Conservation (phyloP, 2,888 invertebrate species). For the Pteria penguin region DNA sequence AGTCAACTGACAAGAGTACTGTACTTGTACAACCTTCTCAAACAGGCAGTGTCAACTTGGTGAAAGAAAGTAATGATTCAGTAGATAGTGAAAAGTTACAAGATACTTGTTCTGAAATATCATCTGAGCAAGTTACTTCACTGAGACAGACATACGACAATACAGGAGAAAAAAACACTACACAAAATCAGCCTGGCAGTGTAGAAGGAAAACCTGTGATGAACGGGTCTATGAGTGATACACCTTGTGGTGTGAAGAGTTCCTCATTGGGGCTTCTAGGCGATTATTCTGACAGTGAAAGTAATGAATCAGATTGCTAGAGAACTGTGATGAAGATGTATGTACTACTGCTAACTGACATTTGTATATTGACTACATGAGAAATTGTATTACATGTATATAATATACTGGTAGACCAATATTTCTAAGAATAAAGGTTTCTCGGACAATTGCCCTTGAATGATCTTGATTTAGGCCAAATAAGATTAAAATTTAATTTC, state of each 20-base stretch:
- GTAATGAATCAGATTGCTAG: too few relatives aligned
- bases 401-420: too few relatives aligned
- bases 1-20: constrained; percentile 1
- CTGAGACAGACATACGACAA: not conserved
- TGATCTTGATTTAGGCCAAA: too few relatives aligned
- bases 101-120: not conserved
- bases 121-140: not conserved
- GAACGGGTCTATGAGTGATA: not conserved
- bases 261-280: constrained; percentile 61
- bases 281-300: constrained; percentile 62
- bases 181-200: not conserved
- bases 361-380: too few relatives aligned
- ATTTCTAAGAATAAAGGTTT: too few relatives aligned
- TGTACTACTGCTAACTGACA: too few relatives aligned
- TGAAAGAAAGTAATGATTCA: not conserved
- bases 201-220: not conserved
- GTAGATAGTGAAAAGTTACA: not conserved
- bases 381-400: too few relatives aligned
- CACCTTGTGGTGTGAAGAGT: not conserved
- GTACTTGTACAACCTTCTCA: too few relatives aligned
- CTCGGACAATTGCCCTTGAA: too few relatives aligned
- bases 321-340: too few relatives aligned
- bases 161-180: not conserved
- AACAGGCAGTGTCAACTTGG: not conserved
- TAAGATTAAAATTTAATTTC: too few relatives aligned